Base-by-base conservation (phyloP, 2,797 vertebrate genomes). In the Alosa sapidissima region DNA sequence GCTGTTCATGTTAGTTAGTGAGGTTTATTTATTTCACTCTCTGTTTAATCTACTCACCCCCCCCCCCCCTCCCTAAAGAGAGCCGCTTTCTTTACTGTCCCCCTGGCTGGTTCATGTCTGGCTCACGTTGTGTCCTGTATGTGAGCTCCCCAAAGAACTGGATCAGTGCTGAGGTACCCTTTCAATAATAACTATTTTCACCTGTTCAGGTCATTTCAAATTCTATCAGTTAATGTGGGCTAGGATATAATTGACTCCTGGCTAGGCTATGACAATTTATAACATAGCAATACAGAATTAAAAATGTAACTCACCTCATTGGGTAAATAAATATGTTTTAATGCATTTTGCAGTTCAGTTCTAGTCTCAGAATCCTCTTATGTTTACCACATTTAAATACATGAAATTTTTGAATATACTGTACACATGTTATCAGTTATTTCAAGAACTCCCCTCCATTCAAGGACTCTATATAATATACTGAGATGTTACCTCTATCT, bases 391-490 rank as follows among this genome's bases (percentile, higher is more conserved):
- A 51, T 51, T 51, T 51, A 10, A 51, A 51, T 9, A 7, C 49
- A 51, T 51, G 49, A 11, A 0, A 51, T 28, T 28, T 28, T 28
- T 28, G 28, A 28, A 28, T 28, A 28, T 28, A 28, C 28, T 28
- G 0, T 28, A 28, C 28, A 41, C 41, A 41, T 14, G 51, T 54
- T 54, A 13, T 14, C 2, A 14, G 52, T 14, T 54, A 54, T 16
- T 14, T 54, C 52, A 21, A 21, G 19, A 58, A 51, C 49, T 51
- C 49, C 49, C 55, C 21, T 58, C 21, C 5, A 7, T 58, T 58
- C 55, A 58, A n/a, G 5, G 49, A 10, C 86, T 89, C 81, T 28
- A 28, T 28, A 87, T 83, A 85, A 89, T 81, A 89, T 87, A 91
- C 88, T 91, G 84, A 88, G 82, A n/a, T 10, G 5, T n/a, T 62